A percentile compares a stretch with the other conserved stretches of the same genome.
These are phyloP conservation scores for Deroptyus accipitrinus DNA, from an alignment of 2,113 vertebrate species.

Conservation along the genomic window DNA sequence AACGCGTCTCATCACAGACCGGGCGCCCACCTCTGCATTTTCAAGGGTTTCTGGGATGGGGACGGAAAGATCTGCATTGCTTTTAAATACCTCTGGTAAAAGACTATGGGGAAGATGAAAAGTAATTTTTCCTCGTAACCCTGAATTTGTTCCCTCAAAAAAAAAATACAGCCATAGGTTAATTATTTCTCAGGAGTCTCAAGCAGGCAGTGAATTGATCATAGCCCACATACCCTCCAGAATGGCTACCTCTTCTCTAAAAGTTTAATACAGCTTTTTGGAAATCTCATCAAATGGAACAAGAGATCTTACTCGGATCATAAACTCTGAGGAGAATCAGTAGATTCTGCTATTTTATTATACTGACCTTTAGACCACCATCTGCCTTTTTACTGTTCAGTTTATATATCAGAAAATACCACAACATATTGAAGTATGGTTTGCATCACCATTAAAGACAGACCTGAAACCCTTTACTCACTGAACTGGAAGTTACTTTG, in stretches of 20 bases:
- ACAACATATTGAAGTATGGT: neutral
- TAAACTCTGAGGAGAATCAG: neutral
- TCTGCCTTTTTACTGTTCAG: neutral
- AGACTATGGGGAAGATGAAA: neutral
- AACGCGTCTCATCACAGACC: neutral
- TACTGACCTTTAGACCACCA: conserved; percentile 22
- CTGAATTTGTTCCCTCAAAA: neutral
- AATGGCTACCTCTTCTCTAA: neutral
- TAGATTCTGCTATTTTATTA: neutral
- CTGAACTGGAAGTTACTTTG: neutral
- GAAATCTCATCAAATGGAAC: neutral
- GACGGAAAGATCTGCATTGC: neutral
- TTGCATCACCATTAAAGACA: neutral
- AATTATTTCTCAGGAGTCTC: neutral
- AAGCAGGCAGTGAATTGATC: neutral
- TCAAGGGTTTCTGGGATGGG: neutral
- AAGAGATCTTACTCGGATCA: neutral
- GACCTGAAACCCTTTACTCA: neutral
- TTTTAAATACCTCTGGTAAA: neutral
- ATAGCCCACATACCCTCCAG: rapidly evolving
- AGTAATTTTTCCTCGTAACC: neutral
- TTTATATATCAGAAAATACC: neutral
- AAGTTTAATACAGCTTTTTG: neutral
- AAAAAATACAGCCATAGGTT: rapidly evolving
- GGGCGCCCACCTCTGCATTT: neutral